Base-by-base conservation (phyloP, 2,797 vertebrate genomes). In the Onychomys torridus region DNA sequence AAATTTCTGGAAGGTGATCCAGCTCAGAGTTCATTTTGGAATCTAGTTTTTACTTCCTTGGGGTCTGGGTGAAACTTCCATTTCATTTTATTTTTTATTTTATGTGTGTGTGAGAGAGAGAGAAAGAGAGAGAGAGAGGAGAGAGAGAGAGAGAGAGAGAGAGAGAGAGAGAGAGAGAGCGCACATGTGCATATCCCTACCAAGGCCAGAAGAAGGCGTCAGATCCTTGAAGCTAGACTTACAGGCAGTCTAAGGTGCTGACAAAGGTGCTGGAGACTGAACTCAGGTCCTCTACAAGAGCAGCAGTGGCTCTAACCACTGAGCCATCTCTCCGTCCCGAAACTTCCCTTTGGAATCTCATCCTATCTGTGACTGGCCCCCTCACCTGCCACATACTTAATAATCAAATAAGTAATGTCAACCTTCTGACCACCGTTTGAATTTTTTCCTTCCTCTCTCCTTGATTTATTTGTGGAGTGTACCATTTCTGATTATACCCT, bases 1-100 rank as follows among this genome's bases (percentile, higher is more conserved):
- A 67, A 43, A 87, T 93, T 89, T 94, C 46, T 90, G 86, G 81
- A 90, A 94, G 27, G 16, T 40, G n/a, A 63, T 8, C 17, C 5
- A 2, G 52, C 65, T 84, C 32, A n/a, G 57, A 43, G 0, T 61
- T 87, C 11, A 83, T 61, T 92, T 92, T 25, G 46, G 13, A 83
- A 37, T 79, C 78, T 93, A 49, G 46, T 19, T 46, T 21, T 61
- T 21, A 84, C 63, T 52, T 78, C n/a, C 34, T 90, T 86, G 55
- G 71, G 37, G 40, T 90, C 73, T 89, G 76, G 65, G 25, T 40
- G 4, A 69, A 91, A 49, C 32, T 82, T 79, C 11, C 14, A 86
- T 13, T 52, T 85, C 9, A 13, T 69, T 37, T 29, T 88, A 3
- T 82, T 14, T 79, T 61, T 71, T 46, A n/a, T 1, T 25, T 11